Conservation (phyloP, 2,113 vertebrate genomes). For the Prinia subflava region DNA sequence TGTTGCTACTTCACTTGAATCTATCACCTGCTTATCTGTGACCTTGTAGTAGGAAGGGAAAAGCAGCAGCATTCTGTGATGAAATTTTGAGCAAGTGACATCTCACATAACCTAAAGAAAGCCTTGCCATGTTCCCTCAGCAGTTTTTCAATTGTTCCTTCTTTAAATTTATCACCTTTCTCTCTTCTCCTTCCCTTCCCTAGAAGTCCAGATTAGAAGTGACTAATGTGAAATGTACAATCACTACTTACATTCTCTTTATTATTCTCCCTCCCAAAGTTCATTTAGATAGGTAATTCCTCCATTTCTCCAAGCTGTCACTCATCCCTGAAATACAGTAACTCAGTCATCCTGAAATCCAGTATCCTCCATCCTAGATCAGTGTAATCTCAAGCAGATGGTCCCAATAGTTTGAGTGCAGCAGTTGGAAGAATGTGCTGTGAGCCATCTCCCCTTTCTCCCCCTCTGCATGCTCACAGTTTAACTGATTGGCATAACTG, state of each 20-base stretch:
- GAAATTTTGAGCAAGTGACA: background rate
- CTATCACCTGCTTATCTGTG: background rate
- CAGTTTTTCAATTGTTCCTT: background rate
- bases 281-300: background rate
- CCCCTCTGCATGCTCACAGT: background rate
- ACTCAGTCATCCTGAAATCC: background rate
- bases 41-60: background rate
- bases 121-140: background rate
- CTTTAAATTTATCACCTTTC: background rate
- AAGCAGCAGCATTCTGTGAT: background rate
- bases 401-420: background rate
- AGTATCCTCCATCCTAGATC: background rate
- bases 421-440: background rate
- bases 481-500: slow-evolving; percentile 17
- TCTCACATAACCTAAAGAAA: background rate
- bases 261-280: background rate
- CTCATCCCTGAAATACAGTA: background rate
- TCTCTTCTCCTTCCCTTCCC: background rate
- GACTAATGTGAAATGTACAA: background rate
- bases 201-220: background rate
- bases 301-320: background rate
- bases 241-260: background rate
- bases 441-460: background rate
- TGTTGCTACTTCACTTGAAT: background rate
- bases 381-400: background rate